These are phyloP conservation scores for Orcinus orca DNA, from an alignment of 2,113 vertebrate species.

Conservation along the genomic window DNA sequence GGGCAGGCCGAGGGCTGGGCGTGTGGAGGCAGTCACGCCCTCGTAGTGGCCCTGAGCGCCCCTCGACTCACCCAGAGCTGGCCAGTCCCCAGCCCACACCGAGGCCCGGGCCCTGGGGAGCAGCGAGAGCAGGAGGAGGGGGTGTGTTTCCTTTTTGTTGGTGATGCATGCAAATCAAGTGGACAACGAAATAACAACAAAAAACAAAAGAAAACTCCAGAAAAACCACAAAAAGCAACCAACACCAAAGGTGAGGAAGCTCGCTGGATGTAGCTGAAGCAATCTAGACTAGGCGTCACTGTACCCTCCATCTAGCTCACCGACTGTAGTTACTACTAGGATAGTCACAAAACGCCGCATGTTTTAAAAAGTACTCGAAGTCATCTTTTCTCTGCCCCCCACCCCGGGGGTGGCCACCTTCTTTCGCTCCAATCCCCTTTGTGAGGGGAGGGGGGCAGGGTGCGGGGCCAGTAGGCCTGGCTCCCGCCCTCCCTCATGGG, in stretches of 20 bases:
- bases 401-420: not conserved
- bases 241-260: conserved; percentile 58
- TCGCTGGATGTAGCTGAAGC: not conserved
- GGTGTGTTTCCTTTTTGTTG: conserved; percentile 52
- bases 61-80: conserved; percentile 3
- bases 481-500: not conserved
- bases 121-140: not conserved
- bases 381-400: not conserved
- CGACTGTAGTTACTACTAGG: not conserved
- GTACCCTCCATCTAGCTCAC: not conserved
- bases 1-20: not conserved
- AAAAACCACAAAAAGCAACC: conserved; percentile 1
- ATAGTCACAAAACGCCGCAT: not conserved
- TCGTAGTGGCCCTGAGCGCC: not conserved
- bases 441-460: not conserved
- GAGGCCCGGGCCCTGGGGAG: not conserved
- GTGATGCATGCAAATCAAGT: conserved; percentile 65
- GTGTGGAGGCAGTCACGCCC: not conserved
- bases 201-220: not conserved
- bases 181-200: conserved; percentile 27
- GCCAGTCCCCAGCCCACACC: not conserved
- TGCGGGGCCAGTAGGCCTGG: not conserved
- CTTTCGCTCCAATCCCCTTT: not conserved
- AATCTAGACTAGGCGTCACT: not conserved
- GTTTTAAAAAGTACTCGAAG: not conserved